Evolutionary conservation across 2,888 invertebrate species (phyloP), one percentile per base, ranked within the genome.

Genomic region (Heteropelma amictum): DNA sequence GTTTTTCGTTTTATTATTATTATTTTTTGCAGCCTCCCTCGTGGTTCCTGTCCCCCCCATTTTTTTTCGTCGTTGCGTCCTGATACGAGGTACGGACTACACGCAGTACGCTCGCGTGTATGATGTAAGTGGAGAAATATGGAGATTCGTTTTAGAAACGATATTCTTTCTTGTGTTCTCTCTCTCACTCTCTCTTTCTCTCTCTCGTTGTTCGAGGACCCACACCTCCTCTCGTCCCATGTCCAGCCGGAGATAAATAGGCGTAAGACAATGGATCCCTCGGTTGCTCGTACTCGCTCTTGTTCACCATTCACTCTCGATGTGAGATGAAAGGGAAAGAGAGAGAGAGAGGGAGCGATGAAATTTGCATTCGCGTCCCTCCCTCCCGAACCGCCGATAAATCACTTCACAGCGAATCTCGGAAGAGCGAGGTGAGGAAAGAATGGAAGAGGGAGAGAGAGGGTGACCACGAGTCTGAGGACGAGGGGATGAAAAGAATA

Each of bases 361-460:
- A 86, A 87, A 86, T 87, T 87, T 86, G 86, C 87, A 87, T 86
- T 77, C 64, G 71, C 83, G 83, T 81, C 82, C 82, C 84, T 82
- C 81, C 83, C 78, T 72, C 82, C 73, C 71, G 80, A 80, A 79
- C 71, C 85, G 80, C 83, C 83, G 84, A 85, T 87, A 87, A 87
- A 87, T 87, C 87, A 86, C 85, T 82, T 74, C 74, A 60, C 74
- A 78, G 69, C 75, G 68, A 68, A 78, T 76, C 79, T 77, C 53
- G 75, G 35, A 47, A 70, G 54, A 47, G 67, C 67, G 54, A 64
- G 76, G 54, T 75, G 69, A 76, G 61, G 61, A 40, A 67, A 73
- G 30, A 42, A 26, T 30, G 21, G 42, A 7, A 42, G 28, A 30
- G 30, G 45, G 17, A 30, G 45, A 60, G 14, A 33, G 14, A 70